A percentile compares a stretch with the other conserved stretches of the same genome.
Evolutionary conservation across 92 coral and sea anemone species (phyloP).

Genomic region (Micromussa lordhowensis): DNA sequence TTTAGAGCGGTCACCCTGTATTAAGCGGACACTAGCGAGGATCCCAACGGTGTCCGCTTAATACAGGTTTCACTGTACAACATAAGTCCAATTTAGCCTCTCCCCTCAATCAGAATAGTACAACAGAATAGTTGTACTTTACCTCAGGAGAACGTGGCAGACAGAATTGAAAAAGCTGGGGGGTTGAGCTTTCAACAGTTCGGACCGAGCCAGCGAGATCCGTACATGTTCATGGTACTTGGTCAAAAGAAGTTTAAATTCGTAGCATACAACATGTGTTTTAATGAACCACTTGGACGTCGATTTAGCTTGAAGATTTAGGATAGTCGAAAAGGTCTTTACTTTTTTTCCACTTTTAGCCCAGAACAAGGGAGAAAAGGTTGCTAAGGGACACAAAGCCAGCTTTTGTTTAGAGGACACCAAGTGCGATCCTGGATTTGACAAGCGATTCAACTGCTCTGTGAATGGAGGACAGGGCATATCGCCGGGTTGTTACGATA

Average conservation of each 20-base stretch:
- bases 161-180: neutral
- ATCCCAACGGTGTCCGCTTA: too few species aligned
- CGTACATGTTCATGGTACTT: too few species aligned
- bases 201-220: too few species aligned
- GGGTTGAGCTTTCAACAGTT: neutral
- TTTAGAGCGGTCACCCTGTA: too few species aligned
- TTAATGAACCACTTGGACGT: neutral
- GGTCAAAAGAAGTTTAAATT: too few species aligned
- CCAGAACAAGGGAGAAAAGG: constrained; percentile 38
- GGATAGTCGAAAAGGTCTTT: neutral
- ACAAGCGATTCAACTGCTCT: constrained; percentile 73
- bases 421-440: constrained; percentile 78
- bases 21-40: too few species aligned
- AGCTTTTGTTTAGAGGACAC: constrained; percentile 98
- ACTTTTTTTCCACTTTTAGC: neutral
- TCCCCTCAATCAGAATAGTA: too few species aligned
- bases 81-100: neutral
- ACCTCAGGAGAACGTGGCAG: neutral
- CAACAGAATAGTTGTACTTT: too few species aligned
- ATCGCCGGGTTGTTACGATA: constrained; percentile 90
- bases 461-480: constrained; percentile 87
- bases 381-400: constrained; percentile 95
- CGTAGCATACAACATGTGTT: too few species aligned
- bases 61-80: too few species aligned
- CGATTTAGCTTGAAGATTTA: neutral